Percentiles rank a stretch among this genome's conserved stretches.
Evolutionary conservation across 2,888 invertebrate genomes (phyloP).

Genomic region (Apantesis nais): DNA sequence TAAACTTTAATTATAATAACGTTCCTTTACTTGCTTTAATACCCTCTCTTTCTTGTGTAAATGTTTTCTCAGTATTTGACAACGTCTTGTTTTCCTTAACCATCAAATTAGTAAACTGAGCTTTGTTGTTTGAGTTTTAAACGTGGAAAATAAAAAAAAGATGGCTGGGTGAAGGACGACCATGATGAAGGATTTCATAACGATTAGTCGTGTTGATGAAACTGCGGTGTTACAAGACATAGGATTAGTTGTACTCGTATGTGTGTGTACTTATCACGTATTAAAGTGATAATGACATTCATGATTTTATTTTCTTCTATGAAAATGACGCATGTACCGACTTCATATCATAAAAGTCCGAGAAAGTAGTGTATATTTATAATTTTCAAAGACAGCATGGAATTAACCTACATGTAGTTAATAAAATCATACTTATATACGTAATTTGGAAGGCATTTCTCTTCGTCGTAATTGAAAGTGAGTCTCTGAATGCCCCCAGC

Average conservation of each 20-base stretch:
- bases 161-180: neutral
- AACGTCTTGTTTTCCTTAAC: neutral
- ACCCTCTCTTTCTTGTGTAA: neutral
- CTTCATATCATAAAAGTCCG: neutral
- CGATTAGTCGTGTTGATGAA: neutral
- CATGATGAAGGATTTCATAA: neutral
- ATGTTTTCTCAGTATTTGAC: neutral
- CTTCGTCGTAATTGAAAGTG: conserved; percentile 38
- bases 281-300: no score
- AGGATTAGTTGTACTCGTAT: neutral
- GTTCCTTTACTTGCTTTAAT: neutral
- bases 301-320: no score
- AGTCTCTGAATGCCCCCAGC: conserved; percentile 29
- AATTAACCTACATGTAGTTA: neutral
- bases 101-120: neutral
- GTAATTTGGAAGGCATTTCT: conserved; percentile 55
- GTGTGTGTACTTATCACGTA: no score
- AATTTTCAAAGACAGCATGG: neutral
- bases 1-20: conserved; percentile 2
- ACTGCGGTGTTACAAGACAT: neutral
- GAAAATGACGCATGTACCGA: neutral
- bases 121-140: neutral
- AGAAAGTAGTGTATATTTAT: neutral
- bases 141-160: neutral
- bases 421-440: conserved; percentile 59